A percentile compares a stretch with the other conserved stretches of the same genome.
These are phyloP conservation scores for Epistrophe grossulariae DNA, from an alignment of 2,888 invertebrate species.

Conservation along the genomic window DNA sequence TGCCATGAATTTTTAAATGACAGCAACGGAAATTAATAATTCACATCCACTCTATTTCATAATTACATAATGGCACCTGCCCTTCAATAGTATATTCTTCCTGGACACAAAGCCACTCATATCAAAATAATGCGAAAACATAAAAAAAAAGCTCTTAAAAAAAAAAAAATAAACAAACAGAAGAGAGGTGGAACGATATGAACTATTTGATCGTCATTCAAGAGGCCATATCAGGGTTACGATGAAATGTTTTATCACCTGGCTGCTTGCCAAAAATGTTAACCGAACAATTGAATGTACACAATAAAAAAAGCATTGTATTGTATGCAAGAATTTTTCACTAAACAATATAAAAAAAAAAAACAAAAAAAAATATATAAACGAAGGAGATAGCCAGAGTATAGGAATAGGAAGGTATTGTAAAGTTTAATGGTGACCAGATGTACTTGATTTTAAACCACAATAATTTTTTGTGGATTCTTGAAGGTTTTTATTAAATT, in stretches of 20 bases:
- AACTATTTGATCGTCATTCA: constrained; percentile 75
- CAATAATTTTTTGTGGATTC: background rate
- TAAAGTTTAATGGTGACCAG: constrained; percentile 4
- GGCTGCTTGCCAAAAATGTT: constrained; percentile 72
- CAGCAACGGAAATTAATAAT: constrained; percentile 15
- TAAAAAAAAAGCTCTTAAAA: constrained; percentile 61
- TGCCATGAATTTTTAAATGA: background rate
- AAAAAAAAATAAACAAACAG: background rate
- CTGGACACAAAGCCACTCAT: constrained; percentile 58
- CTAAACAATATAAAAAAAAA: constrained; percentile 51
- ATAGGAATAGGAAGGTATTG: constrained; percentile 1
- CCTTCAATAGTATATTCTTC: constrained; percentile 8
- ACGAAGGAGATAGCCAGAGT: constrained; percentile 9
- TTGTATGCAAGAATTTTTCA: constrained; percentile 67
- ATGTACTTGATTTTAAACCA: background rate
- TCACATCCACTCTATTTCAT: constrained; percentile 22
- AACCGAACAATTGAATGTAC: constrained; percentile 74
- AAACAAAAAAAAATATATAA: background rate
- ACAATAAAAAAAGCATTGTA: constrained; percentile 73
- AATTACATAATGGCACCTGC: constrained; percentile 20
- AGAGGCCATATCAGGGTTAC: constrained; percentile 74
- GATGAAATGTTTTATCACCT: constrained; percentile 75
- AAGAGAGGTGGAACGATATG: constrained; percentile 57
- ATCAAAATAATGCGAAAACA: constrained; percentile 46
- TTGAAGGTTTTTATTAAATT: too few species aligned